A percentile compares a stretch with the other conserved stretches of the same genome.
Evolutionary conservation across 1,140 invertebrate species (phyloP).

Genomic region (Leptinotarsa undecemlineata): DNA sequence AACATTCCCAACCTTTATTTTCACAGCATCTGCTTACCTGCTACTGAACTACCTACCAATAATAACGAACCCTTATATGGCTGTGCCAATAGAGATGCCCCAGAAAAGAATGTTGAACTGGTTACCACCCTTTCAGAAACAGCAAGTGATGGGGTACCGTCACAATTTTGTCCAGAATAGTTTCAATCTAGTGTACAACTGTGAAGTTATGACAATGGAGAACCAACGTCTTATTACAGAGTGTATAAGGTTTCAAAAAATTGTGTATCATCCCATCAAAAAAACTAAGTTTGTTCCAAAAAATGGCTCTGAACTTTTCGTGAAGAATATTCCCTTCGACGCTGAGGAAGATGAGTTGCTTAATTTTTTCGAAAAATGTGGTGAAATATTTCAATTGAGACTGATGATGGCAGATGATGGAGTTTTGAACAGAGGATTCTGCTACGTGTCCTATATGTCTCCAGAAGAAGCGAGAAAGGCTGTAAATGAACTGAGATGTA

Average conservation of each 20-base stretch:
- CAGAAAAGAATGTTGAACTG: background rate
- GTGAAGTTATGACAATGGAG: background rate
- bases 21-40: no score
- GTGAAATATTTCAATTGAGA: constrained; percentile 29
- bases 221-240: background rate
- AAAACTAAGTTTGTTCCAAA: background rate
- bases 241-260: constrained; percentile 10
- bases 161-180: no score
- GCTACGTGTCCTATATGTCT: constrained; percentile 38
- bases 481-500: background rate
- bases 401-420: constrained; percentile 27
- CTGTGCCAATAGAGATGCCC: background rate
- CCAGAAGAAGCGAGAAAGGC: constrained; percentile 26
- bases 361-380: constrained; percentile 33
- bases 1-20: no score
- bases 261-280: background rate
- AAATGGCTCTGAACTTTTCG: constrained; percentile 31
- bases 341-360: constrained; percentile 28
- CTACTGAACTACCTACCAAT: background rate
- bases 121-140: background rate
- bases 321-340: constrained; percentile 28
- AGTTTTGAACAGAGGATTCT: constrained; percentile 33
- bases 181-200: no score
- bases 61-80: background rate
- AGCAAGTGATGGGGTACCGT: no score